Percentiles rank a stretch among this genome's conserved stretches.
Evolutionary conservation across 2,797 vertebrate genomes (phyloP).

Genomic region (Rhinatrema bivittatum): DNA sequence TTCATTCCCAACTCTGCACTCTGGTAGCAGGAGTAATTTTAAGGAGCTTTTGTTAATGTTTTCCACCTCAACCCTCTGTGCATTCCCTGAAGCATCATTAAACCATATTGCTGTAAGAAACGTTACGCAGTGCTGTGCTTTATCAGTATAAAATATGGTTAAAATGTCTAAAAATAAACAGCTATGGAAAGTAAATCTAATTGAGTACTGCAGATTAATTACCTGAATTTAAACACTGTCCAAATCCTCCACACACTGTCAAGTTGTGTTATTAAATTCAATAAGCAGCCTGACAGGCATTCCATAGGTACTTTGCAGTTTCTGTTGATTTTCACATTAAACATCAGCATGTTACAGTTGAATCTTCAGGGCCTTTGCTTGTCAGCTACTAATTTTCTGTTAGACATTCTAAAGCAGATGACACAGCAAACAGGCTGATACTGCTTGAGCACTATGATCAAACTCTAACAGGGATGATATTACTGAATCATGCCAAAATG

Average conservation of each 20-base stretch:
- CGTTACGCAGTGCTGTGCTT: too few species aligned
- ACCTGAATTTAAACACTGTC: not conserved
- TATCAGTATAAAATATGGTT: too few species aligned
- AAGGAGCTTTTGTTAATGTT: too few species aligned
- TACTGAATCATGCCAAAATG: not conserved
- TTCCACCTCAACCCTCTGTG: too few species aligned
- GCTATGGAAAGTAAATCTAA: constrained; percentile 15
- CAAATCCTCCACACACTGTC: not conserved
- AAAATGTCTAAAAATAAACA: too few species aligned
- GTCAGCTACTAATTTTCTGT: not conserved
- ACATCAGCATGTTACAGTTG: not conserved
- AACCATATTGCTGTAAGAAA: too few species aligned
- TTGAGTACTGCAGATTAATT: constrained; percentile 1
- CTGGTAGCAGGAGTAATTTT: too few species aligned
- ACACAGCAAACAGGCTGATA: constrained; percentile 1
- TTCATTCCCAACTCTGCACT: too few species aligned
- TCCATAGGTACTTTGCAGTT: not conserved
- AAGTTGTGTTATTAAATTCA: not conserved
- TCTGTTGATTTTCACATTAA: not conserved
- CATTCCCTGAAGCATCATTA: too few species aligned
- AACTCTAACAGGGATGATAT: not conserved
- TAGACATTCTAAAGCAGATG: constrained; percentile 6
- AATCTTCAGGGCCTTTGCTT: constrained; percentile 6
- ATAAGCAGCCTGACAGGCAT: not conserved
- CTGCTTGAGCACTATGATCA: not conserved